A percentile compares a stretch with the other conserved stretches of the same genome.
phyloP scores from a whole-genome alignment of 35 echinoderm and acorn worm species.

The Ptychodera flava region DNA sequence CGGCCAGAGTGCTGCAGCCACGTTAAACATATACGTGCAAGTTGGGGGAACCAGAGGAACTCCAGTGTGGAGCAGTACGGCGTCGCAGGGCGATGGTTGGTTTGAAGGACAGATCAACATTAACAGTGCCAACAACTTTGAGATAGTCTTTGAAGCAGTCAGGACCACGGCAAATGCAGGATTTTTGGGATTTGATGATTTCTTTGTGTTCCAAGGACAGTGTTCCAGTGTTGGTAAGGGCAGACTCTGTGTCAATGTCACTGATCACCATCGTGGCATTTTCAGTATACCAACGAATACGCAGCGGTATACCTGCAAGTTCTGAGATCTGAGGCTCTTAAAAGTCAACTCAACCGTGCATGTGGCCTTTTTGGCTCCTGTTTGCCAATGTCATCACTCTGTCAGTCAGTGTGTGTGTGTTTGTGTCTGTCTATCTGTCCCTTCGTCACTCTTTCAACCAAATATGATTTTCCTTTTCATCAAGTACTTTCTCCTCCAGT shows the following conservation, averaged over 20 bases:
- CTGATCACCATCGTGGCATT: too few relatives aligned
- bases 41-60: too few relatives aligned
- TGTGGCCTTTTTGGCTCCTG: too few relatives aligned
- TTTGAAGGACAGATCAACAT: background rate
- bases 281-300: too few relatives aligned
- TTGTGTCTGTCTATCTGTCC: background rate
- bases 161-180: background rate
- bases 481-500: too few relatives aligned
- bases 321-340: too few relatives aligned
- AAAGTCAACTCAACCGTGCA: too few relatives aligned
- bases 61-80: background rate
- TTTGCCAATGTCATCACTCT: too few relatives aligned
- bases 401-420: background rate
- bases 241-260: too few relatives aligned
- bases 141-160: background rate
- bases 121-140: background rate
- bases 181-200: background rate
- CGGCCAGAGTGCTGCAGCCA: background rate
- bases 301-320: too few relatives aligned
- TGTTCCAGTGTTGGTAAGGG: background rate
- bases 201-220: background rate
- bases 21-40: background rate
- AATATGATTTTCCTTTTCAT: too few relatives aligned
- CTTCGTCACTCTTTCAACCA: too few relatives aligned
- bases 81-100: background rate